These are phyloP conservation scores for Drosophila meridiana DNA, from an alignment of 2,888 invertebrate genomes.

Conservation along the genomic window DNA sequence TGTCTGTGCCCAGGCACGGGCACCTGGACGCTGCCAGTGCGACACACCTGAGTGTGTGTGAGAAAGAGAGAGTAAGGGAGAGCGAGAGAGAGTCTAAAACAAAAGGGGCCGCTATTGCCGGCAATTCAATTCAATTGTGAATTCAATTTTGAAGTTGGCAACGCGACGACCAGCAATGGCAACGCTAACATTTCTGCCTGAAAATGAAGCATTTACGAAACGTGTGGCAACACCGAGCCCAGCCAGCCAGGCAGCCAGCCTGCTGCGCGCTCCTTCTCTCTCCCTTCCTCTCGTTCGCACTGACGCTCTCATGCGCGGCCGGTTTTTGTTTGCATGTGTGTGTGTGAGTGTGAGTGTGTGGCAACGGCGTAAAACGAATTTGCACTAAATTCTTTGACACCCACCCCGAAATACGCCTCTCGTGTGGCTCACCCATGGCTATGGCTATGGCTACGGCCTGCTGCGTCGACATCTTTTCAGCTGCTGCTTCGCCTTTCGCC, in stretches of 20 bases:
- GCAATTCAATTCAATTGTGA: constrained; percentile 77
- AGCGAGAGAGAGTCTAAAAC: constrained; percentile 53
- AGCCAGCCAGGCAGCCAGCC: constrained; percentile 29
- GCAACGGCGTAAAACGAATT: constrained; percentile 76
- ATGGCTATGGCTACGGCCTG: constrained; percentile 26
- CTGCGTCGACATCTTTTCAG: constrained; percentile 58
- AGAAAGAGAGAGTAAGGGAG: too few species aligned
- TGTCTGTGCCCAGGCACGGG: constrained; percentile 47
- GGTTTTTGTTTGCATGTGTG: constrained; percentile 8
- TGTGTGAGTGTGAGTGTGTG: constrained; percentile 20
- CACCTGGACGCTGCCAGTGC: constrained; percentile 22
- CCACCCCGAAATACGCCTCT: not conserved
- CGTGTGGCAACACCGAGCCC: constrained; percentile 47
- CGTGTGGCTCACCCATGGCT: not conserved
- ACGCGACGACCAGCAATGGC: constrained; percentile 34
- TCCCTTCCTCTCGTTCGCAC: not conserved
- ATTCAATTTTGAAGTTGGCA: constrained; percentile 78
- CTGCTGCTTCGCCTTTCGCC: constrained; percentile 46
- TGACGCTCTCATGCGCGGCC: constrained; percentile 3
- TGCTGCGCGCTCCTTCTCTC: constrained; percentile 9
- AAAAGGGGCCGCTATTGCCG: constrained; percentile 58
- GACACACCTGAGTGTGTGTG: not conserved
- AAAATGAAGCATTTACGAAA: constrained; percentile 60
- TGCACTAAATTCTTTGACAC: constrained; percentile 70
- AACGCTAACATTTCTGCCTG: constrained; percentile 60